Percentiles rank a stretch among this genome's conserved stretches.
Conservation (phyloP, 2,113 vertebrate species). For the Gasterosteus aculeatus region DNA sequence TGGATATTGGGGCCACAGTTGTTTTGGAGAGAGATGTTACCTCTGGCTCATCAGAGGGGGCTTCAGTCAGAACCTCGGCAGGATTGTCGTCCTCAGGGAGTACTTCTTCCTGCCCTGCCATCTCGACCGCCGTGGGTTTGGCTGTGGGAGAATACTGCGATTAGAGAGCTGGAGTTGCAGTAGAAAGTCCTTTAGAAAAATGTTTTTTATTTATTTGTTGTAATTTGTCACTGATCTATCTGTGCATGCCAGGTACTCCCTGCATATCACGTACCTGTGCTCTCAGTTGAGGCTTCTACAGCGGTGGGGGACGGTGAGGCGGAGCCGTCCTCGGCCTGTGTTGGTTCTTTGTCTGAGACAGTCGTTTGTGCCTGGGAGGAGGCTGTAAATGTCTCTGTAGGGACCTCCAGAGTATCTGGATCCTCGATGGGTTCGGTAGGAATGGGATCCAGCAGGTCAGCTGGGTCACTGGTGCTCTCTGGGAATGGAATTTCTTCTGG, state of each 20-base stretch:
- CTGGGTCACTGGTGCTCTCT: slow-evolving; percentile 50
- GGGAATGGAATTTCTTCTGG: slow-evolving; percentile 7
- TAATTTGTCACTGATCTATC: too few species aligned
- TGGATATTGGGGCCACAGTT: slow-evolving; percentile 6
- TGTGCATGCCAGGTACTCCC: too few species aligned
- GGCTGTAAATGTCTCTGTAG: slow-evolving; percentile 19
- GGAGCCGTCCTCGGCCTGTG: not conserved
- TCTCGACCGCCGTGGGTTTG: not conserved
- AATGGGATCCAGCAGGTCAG: slow-evolving; percentile 17
- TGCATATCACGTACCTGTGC: slow-evolving; percentile 42
- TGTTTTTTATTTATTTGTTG: too few species aligned
- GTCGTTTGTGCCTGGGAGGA: slow-evolving; percentile 1
- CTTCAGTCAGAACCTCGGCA: not conserved
- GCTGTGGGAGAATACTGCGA: slow-evolving; percentile 5
- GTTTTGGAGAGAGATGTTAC: not conserved
- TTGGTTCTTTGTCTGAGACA: not conserved
- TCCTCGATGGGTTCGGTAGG: slow-evolving; percentile 7
- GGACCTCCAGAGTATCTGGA: slow-evolving; percentile 6
- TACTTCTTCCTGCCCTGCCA: fast-evolving
- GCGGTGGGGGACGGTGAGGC: not conserved
- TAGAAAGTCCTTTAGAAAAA: too few species aligned
- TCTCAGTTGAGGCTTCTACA: not conserved
- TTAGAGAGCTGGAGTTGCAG: slow-evolving; percentile 5
- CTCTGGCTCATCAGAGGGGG: slow-evolving; percentile 7
- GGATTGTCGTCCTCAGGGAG: not conserved